phyloP scores from a whole-genome alignment of 1,140 invertebrate genomes.

The Lutraria rhynchaena region DNA sequence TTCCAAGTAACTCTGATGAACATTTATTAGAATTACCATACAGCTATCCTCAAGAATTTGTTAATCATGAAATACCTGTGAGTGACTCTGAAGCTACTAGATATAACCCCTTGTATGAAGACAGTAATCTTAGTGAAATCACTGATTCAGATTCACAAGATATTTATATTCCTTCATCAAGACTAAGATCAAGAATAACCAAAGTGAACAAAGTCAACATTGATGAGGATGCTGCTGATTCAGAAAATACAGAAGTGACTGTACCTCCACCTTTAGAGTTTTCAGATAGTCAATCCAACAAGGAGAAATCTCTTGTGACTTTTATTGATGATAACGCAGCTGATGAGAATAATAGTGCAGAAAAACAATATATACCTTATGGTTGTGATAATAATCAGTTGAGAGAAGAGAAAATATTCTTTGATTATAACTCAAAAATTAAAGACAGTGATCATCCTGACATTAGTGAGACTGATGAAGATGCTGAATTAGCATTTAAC shows the following conservation, averaged over 20 bases:
- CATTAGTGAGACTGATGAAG: constrained; percentile 3
- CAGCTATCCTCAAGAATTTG: constrained; percentile 19
- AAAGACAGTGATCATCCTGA: neutral
- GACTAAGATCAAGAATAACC: neutral
- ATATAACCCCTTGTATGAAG: constrained; percentile 51
- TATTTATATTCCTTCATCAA: constrained; percentile 24
- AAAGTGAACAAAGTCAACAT: neutral
- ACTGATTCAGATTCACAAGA: constrained; percentile 47
- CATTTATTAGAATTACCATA: constrained; percentile 9
- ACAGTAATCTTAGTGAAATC: constrained; percentile 49
- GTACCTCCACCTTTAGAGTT: constrained; percentile 52
- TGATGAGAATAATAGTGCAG: neutral
- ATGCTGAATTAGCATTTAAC: constrained; percentile 53
- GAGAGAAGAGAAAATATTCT: neutral
- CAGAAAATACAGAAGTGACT: constrained; percentile 35
- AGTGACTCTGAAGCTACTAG: constrained; percentile 50
- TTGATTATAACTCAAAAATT: neutral
- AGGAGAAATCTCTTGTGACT: constrained; percentile 16
- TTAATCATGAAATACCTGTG: constrained; percentile 29
- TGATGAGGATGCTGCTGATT: constrained; percentile 19
- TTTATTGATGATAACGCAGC: constrained; percentile 29
- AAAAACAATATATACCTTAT: too few species aligned
- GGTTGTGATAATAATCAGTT: too few species aligned
- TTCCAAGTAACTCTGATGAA: constrained; percentile 18
- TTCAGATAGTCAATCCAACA: constrained; percentile 31